phyloP scores from a whole-genome alignment of 2,888 invertebrate genomes.

The Trypoxylon attenuatum region DNA sequence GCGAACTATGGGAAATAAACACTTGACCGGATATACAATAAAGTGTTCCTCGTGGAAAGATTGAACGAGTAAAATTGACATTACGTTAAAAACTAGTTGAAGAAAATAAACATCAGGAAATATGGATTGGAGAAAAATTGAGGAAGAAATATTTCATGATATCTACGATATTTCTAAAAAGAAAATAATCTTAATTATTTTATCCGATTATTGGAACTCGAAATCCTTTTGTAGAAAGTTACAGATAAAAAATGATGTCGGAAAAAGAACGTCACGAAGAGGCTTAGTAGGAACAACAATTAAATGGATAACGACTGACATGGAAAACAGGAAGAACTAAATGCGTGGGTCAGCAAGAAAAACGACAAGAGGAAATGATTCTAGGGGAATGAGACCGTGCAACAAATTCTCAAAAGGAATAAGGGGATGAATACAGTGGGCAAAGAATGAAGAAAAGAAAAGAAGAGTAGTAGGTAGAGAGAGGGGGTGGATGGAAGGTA shows the following conservation, averaged over 20 bases:
- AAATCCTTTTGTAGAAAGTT: neutral
- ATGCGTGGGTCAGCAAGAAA: neutral
- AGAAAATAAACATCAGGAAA: neutral
- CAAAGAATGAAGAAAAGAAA: constrained; percentile 7
- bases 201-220: neutral
- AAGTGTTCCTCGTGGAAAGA: neutral
- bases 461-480: constrained; percentile 4
- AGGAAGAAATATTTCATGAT: neutral
- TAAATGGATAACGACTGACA: neutral
- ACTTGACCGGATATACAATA: neutral
- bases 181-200: neutral
- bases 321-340: neutral
- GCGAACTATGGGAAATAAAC: neutral
- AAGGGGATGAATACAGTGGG: constrained; percentile 20
- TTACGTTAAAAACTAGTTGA: neutral
- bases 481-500: constrained; percentile 4
- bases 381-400: constrained; percentile 15
- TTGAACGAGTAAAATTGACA: neutral
- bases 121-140: neutral
- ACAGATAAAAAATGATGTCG: neutral
- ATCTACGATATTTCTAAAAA: neutral
- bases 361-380: constrained; percentile 7
- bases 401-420: constrained; percentile 23
- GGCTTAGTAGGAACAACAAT: neutral
- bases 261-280: neutral